Evolutionary conservation across 1,140 invertebrate genomes (phyloP).

Genomic region (Delia radicum): DNA sequence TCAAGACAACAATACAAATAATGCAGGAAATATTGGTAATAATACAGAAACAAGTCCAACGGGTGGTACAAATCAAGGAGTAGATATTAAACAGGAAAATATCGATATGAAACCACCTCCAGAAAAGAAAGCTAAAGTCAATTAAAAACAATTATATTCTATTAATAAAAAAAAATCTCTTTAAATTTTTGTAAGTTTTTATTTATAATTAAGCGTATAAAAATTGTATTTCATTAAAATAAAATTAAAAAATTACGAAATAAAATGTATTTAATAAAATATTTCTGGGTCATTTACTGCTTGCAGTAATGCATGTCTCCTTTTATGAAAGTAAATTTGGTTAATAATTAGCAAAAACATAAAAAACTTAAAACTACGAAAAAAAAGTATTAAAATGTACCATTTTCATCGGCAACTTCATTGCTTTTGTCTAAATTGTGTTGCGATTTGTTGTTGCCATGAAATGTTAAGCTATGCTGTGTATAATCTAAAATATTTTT

Average conservation of each 20-base stretch:
- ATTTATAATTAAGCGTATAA: conserved; percentile 12
- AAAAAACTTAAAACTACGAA: too few species aligned
- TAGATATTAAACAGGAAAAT: conserved; percentile 68
- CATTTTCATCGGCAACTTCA: background rate
- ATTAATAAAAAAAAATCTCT: background rate
- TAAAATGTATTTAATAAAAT: background rate
- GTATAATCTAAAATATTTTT: conserved; percentile 49
- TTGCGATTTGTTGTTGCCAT: conserved; percentile 30
- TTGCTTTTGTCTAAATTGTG: background rate
- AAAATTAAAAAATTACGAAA: background rate
- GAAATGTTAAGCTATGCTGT: conserved; percentile 40
- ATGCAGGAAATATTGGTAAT: background rate
- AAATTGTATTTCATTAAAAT: background rate
- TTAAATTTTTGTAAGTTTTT: background rate
- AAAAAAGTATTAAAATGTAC: too few species aligned
- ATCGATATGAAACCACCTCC: conserved; percentile 82
- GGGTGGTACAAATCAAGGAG: conserved; percentile 29
- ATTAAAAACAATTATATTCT: background rate
- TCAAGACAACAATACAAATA: background rate
- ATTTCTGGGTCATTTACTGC: background rate
- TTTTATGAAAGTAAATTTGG: background rate
- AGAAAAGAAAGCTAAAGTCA: conserved; percentile 75
- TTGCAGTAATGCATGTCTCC: background rate
- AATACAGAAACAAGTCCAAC: conserved; percentile 23
- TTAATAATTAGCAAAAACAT: too few species aligned